These are phyloP conservation scores for Tenrec ecaudatus DNA, from an alignment of 2,113 vertebrate genomes.

Conservation along the genomic window DNA sequence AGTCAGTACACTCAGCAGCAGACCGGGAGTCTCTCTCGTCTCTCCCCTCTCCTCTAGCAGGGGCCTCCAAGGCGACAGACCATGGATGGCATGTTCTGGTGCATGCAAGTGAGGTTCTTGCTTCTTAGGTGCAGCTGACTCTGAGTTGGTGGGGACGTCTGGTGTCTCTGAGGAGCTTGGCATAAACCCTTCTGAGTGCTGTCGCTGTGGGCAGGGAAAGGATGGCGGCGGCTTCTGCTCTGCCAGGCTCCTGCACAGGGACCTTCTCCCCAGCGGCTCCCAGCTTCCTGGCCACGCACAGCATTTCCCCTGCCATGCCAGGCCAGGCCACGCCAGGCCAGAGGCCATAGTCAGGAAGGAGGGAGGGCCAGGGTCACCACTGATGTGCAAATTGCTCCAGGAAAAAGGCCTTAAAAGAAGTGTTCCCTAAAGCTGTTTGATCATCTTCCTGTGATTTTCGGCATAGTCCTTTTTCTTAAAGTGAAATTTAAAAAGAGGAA, in stretches of 20 bases:
- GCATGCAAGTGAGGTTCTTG: not conserved
- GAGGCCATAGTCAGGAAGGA: constrained; percentile 31
- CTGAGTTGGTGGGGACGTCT: not conserved
- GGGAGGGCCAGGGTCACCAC: not conserved
- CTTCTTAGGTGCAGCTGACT: not conserved
- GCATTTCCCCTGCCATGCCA: not conserved
- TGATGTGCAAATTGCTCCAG: not conserved
- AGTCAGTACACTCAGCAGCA: not conserved
- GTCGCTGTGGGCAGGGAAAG: not conserved
- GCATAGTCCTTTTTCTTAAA: not conserved
- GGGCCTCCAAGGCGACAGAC: constrained; percentile 39
- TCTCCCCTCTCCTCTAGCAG: constrained; percentile 48
- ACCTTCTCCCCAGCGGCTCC: not conserved
- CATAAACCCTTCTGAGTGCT: not conserved
- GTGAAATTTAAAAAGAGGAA: not conserved
- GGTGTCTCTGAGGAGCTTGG: not conserved
- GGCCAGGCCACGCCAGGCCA: not conserved
- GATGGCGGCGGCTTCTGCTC: not conserved
- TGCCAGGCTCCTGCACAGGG: not conserved
- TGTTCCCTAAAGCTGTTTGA: not conserved
- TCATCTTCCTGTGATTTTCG: not conserved
- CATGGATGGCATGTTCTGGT: constrained; percentile 34
- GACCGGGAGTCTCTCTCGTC: not conserved
- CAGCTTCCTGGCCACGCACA: not conserved
- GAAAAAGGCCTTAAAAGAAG: not conserved